Evolutionary conservation across 2,113 vertebrate genomes (phyloP), one percentile per base, ranked within the genome.

Genomic region (Excalfactoria chinensis): DNA sequence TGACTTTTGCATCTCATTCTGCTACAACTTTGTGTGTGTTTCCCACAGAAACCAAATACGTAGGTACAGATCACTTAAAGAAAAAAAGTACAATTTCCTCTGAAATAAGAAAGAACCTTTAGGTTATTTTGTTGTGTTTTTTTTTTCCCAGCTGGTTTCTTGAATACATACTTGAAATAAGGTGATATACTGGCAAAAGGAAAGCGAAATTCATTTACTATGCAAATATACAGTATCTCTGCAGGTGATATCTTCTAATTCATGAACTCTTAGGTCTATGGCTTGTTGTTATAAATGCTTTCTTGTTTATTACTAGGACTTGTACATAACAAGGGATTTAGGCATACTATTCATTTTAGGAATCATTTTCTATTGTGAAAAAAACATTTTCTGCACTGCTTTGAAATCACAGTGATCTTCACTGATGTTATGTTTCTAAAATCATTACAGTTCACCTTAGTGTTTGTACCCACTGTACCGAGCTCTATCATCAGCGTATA

Each of bases 151-250:
- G 25, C 7, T 80, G 46, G 8, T 32, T 91, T 88, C 56, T 19
- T 77, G 23, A 70, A 73, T 4, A 85, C 13, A 19, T 51, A 67
- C 62, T 89, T 89, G 37, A 94, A 86, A 92, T 75, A 55, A 68
- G 37, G 59, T 60, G 48, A 51, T 66, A 66, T 56, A 71, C 19
- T 84, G 32, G 19, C 46, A 78, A 88, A 56, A 93, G 77, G 30
- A 9, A 95, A 91, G 77, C 13, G 5, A 83, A 88, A 82, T 67
- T 13, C 40, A 86, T 43, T 62, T 88, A 34, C 43, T 60, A 40
- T 72, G 58, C 26, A 72, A 84, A 84, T 28, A 49, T 5, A 51
- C 56, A 60, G 7, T 34, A 71, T 41, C 56, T 83, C 34, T 81
- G 43, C 40, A 84, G 62, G 30, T 56, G 41, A 59, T 15, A 15